Evolutionary conservation across 2,797 vertebrate genomes (phyloP).

Genomic region (Salmo trutta): DNA sequence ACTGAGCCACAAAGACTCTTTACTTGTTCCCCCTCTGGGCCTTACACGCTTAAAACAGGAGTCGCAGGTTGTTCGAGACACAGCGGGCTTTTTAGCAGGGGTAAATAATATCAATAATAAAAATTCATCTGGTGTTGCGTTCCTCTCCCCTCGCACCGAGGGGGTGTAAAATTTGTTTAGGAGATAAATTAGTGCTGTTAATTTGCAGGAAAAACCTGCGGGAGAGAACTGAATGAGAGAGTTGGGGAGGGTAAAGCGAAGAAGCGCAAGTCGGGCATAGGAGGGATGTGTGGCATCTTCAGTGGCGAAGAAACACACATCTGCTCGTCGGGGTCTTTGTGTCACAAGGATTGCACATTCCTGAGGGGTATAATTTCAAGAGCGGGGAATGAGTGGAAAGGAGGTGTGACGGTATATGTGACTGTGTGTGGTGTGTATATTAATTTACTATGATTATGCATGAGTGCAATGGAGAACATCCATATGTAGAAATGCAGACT

Average conservation of each 20-base stretch:
- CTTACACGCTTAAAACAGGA: background rate
- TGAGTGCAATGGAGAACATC: background rate
- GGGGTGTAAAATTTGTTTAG: constrained; percentile 51
- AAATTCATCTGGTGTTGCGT: constrained; percentile 30
- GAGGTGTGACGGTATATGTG: background rate
- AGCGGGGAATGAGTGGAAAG: background rate
- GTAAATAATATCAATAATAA: constrained; percentile 48
- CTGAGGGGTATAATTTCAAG: background rate
- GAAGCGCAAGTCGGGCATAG: too few species aligned
- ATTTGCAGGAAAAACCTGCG: constrained; percentile 25
- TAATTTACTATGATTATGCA: background rate
- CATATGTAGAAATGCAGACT: background rate
- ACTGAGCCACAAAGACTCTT: background rate
- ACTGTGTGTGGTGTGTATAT: background rate
- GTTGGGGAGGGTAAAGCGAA: background rate
- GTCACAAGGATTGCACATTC: background rate
- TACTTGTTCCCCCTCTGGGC: background rate
- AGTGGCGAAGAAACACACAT: background rate
- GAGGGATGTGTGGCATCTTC: background rate
- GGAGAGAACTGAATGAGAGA: background rate
- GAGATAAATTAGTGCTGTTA: constrained; percentile 47
- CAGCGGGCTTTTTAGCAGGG: background rate
- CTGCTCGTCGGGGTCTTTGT: background rate
- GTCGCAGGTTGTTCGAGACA: background rate
- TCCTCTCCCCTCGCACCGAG: background rate